A percentile compares a stretch with the other conserved stretches of the same genome.
These are phyloP conservation scores for Bathynomus jamesi DNA, from an alignment of 1,140 invertebrate species.

Conservation along the genomic window DNA sequence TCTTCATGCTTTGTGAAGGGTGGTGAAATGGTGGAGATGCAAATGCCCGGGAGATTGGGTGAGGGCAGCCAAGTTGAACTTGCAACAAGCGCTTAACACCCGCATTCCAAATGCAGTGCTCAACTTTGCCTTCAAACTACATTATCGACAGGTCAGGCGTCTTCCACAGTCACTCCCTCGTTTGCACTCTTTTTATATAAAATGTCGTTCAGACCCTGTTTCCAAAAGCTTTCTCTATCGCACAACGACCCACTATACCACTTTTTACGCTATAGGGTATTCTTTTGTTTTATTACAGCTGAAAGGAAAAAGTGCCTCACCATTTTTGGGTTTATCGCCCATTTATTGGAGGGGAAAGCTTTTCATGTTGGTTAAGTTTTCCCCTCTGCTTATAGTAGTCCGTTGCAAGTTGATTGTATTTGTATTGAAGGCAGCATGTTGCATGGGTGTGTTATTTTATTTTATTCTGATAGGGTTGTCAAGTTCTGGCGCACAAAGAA, in stretches of 20 bases:
- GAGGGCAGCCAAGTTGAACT: conserved; percentile 74
- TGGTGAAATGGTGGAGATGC: conserved; percentile 76
- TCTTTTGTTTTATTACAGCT: background rate
- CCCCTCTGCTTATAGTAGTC: background rate
- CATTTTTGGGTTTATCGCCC: background rate
- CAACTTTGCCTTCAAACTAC: conserved; percentile 77
- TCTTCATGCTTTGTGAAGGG: conserved; percentile 42
- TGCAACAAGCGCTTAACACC: conserved; percentile 76
- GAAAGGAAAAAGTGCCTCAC: background rate
- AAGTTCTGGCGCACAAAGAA: conserved; percentile 81
- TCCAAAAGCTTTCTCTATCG: no score
- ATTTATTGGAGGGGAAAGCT: no score
- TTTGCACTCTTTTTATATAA: conserved; percentile 1
- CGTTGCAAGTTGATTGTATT: background rate
- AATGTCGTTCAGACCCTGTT: no score
- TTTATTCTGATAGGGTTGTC: conserved; percentile 58
- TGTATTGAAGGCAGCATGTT: conserved; percentile 16
- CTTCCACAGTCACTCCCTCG: conserved; percentile 2
- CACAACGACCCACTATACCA: no score
- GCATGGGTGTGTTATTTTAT: conserved; percentile 34
- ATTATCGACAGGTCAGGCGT: conserved; percentile 41
- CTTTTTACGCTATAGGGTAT: no score
- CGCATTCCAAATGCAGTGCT: conserved; percentile 76
- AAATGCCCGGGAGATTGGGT: conserved; percentile 71
- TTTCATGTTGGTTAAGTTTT: no score